phyloP scores from a whole-genome alignment of 2,888 invertebrate genomes.

The Trichopria drosophilae region DNA sequence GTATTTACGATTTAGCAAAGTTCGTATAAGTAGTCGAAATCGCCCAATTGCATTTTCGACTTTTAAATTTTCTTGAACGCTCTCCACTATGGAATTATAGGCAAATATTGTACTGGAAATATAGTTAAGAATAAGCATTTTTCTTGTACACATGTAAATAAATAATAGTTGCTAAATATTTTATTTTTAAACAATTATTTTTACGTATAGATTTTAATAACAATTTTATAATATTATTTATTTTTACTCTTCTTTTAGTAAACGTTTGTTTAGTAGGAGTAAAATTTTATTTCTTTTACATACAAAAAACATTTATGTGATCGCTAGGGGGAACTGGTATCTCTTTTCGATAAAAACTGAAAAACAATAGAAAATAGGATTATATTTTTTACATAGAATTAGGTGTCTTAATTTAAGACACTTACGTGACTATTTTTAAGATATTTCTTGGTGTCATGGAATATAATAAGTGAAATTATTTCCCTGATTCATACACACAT shows the following conservation, averaged over 20 bases:
- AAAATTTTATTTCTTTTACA: no score
- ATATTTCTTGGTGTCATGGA: no score
- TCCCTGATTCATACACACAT: no score
- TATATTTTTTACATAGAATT: no score
- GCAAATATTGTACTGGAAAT: slow-evolving; percentile 51
- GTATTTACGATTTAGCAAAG: slow-evolving; percentile 61
- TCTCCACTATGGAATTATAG: slow-evolving; percentile 59
- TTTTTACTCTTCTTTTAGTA: slow-evolving; percentile 17
- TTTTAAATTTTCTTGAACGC: slow-evolving; percentile 56
- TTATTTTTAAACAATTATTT: background rate
- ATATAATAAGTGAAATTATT: no score
- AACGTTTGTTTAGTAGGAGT: no score
- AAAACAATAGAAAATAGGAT: no score
- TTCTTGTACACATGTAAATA: slow-evolving; percentile 4
- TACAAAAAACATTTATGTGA: no score
- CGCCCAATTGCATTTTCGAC: slow-evolving; percentile 58
- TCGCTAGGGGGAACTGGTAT: no score
- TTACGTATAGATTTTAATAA: background rate
- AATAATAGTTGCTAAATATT: background rate
- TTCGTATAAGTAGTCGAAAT: slow-evolving; percentile 60
- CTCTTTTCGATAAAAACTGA: no score
- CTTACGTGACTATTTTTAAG: no score
- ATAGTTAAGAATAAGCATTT: slow-evolving; percentile 11
- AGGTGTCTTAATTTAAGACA: no score
- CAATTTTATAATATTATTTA: background rate